Evolutionary conservation across 2,113 vertebrate species (phyloP).

Genomic region (Cryptomyrus ogoouensis): DNA sequence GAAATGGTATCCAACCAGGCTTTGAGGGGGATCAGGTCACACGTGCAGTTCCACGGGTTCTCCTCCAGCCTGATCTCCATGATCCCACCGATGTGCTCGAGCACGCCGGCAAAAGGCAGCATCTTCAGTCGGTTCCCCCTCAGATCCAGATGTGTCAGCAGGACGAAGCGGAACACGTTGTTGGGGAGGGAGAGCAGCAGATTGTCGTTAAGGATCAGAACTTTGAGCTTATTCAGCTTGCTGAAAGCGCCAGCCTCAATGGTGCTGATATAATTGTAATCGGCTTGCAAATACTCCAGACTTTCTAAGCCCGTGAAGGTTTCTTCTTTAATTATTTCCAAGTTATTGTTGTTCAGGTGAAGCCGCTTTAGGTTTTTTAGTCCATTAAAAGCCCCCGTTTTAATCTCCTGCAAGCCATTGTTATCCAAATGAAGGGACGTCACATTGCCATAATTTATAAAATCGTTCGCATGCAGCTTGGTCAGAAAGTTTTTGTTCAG

Average conservation of each 20-base stretch:
- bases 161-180: slow-evolving; percentile 94
- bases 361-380: slow-evolving; percentile 85
- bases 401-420: slow-evolving; percentile 93
- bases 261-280: slow-evolving; percentile 96
- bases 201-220: slow-evolving; percentile 97
- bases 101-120: slow-evolving; percentile 89
- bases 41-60: slow-evolving; percentile 98
- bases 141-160: slow-evolving; percentile 94
- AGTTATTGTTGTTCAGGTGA: slow-evolving; percentile 94
- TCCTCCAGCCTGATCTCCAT: slow-evolving; percentile 98
- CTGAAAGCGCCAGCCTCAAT: slow-evolving; percentile 90
- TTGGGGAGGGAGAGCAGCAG: slow-evolving; percentile 85
- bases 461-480: slow-evolving; percentile 83
- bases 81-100: slow-evolving; percentile 95
- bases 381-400: slow-evolving; percentile 80
- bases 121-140: slow-evolving; percentile 90
- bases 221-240: slow-evolving; percentile 93
- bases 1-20: slow-evolving; percentile 95
- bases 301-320: slow-evolving; percentile 87
- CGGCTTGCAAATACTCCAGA: slow-evolving; percentile 93
- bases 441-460: slow-evolving; percentile 87
- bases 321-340: slow-evolving; percentile 89
- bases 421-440: slow-evolving; percentile 93
- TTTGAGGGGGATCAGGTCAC: slow-evolving; percentile 88
- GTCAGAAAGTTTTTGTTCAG: slow-evolving; percentile 91